phyloP scores from a whole-genome alignment of 2,113 vertebrate genomes.

The Phalacrocorax carbo region DNA sequence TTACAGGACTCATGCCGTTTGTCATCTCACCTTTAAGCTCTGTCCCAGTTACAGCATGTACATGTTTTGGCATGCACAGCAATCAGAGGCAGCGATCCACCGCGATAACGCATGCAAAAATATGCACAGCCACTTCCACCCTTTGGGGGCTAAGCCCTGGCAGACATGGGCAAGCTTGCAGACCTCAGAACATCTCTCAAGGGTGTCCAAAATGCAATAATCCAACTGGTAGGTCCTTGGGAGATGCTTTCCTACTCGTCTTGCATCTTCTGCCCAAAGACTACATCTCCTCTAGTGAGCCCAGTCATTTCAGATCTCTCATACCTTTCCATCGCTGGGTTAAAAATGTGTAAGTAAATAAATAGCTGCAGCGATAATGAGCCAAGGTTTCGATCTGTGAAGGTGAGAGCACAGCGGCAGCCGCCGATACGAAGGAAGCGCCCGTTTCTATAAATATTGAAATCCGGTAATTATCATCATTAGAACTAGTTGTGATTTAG shows the following conservation, averaged over 20 bases:
- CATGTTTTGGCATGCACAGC: not conserved
- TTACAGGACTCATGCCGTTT: rapidly evolving
- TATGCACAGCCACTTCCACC: not conserved
- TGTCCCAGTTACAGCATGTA: not conserved
- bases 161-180: not conserved
- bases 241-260: not conserved
- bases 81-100: not conserved
- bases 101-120: not conserved
- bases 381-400: constrained; percentile 48
- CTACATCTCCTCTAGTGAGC: rapidly evolving
- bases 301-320: not conserved
- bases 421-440: constrained; percentile 56
- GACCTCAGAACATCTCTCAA: not conserved
- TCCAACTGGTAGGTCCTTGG: not conserved
- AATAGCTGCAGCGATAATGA: constrained; percentile 39
- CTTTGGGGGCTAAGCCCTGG: not conserved
- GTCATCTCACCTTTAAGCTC: not conserved
- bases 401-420: constrained; percentile 59
- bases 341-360: constrained; percentile 53
- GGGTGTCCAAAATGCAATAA: not conserved
- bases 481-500: constrained; percentile 64
- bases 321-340: not conserved
- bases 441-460: constrained; percentile 72
- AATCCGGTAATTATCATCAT: constrained; percentile 72
- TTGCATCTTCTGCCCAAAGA: not conserved